phyloP scores from a whole-genome alignment of 2,888 invertebrate genomes.

The Reticulitermes lucifugus region DNA sequence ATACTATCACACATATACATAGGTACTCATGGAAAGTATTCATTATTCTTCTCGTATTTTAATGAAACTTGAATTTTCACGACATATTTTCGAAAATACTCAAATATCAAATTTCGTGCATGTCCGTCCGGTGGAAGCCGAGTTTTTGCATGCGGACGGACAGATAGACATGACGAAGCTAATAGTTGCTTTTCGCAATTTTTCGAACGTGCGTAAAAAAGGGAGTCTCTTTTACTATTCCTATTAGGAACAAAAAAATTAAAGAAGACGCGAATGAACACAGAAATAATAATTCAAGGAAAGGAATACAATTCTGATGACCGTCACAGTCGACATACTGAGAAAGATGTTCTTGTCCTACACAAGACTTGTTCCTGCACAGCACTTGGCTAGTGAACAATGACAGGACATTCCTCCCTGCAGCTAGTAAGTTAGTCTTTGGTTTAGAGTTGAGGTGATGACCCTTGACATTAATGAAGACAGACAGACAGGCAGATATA shows the following conservation, averaged over 20 bases:
- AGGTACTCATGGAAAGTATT: too few species aligned
- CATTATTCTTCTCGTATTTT: too few species aligned
- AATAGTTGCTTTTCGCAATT: too few species aligned
- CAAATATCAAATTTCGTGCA: too few species aligned
- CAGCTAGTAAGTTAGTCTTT: constrained; percentile 5
- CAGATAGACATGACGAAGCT: too few species aligned
- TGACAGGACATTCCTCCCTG: constrained; percentile 31
- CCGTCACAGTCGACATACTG: not conserved
- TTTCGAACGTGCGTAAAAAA: not conserved
- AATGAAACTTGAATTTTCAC: too few species aligned
- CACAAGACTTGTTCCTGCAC: not conserved
- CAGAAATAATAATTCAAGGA: constrained; percentile 38
- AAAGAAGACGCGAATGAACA: constrained; percentile 25
- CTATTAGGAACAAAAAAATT: not conserved
- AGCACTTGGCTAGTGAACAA: constrained; percentile 30
- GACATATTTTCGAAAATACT: too few species aligned
- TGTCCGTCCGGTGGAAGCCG: too few species aligned
- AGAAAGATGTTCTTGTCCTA: constrained; percentile 11
- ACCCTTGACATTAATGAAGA: constrained; percentile 38
- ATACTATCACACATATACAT: too few species aligned
- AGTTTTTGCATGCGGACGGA: too few species aligned
- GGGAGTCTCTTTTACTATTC: not conserved
- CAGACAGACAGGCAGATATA: not conserved
- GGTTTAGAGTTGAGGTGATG: constrained; percentile 34
- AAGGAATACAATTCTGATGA: constrained; percentile 33